Evolutionary conservation across 1,140 invertebrate species (phyloP).

Genomic region (Latrodectus geometricus): DNA sequence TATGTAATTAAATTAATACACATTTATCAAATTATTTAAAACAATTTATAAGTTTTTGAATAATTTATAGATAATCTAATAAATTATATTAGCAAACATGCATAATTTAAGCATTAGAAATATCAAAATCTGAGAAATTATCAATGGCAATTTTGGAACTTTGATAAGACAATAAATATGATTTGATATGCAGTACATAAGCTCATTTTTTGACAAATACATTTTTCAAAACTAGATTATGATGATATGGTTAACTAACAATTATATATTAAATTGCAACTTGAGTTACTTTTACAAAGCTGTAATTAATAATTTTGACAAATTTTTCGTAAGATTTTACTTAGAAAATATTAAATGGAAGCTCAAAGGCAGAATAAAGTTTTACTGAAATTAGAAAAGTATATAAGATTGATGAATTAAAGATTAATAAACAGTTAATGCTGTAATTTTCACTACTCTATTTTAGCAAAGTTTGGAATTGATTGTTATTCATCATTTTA

Average conservation of each 20-base stretch:
- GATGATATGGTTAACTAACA: too few relatives aligned
- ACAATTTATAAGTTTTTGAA: neutral
- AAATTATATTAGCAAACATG: neutral
- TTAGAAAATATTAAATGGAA: too few relatives aligned
- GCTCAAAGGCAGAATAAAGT: neutral
- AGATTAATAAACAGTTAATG: too few relatives aligned
- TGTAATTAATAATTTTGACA: too few relatives aligned
- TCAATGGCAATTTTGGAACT: neutral
- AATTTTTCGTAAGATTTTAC: too few relatives aligned
- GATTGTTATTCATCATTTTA: too few relatives aligned
- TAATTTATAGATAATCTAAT: neutral
- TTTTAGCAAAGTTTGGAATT: too few relatives aligned
- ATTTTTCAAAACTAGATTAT: neutral
- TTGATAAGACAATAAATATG: neutral
- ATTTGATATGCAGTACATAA: constrained; percentile 26
- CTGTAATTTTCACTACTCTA: too few relatives aligned
- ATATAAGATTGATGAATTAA: too few relatives aligned
- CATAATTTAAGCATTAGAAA: neutral
- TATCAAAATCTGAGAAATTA: neutral
- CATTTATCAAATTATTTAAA: neutral
- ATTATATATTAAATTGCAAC: too few relatives aligned
- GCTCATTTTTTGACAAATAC: constrained; percentile 16
- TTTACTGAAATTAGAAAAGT: neutral
- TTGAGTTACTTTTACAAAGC: too few relatives aligned
- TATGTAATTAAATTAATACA: too few relatives aligned